Evolutionary conservation across 1,140 invertebrate species (phyloP).

Genomic region (Oedothorax gibbosus): DNA sequence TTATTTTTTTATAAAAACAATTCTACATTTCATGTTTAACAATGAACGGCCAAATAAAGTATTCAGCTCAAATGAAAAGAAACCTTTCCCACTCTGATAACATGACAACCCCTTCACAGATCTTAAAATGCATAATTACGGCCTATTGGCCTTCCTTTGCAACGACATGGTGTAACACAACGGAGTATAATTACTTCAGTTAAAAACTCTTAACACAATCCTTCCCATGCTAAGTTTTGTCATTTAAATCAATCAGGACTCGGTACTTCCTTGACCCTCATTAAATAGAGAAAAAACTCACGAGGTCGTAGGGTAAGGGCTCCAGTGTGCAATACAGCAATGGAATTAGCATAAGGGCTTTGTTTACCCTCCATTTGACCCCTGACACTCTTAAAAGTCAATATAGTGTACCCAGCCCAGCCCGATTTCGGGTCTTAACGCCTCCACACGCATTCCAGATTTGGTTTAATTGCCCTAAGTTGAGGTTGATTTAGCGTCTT

Average conservation of each 20-base stretch:
- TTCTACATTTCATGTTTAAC: too few species aligned
- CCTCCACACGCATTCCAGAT: background rate
- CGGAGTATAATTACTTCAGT: slow-evolving; percentile 20
- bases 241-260: slow-evolving; percentile 43
- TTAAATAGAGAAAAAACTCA: background rate
- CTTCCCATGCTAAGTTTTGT: slow-evolving; percentile 15
- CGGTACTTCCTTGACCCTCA: slow-evolving; percentile 27
- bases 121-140: slow-evolving; percentile 23
- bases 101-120: background rate
- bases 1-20: too few species aligned
- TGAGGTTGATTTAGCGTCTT: too few species aligned
- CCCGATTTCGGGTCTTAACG: background rate
- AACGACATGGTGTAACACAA: slow-evolving; percentile 9
- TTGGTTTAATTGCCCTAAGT: background rate
- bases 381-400: slow-evolving; percentile 14
- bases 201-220: background rate
- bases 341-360: slow-evolving; percentile 9
- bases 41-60: too few species aligned
- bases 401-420: background rate
- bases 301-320: background rate
- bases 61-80: background rate
- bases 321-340: background rate
- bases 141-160: background rate
- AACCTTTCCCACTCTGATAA: background rate
- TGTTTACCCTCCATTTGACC: slow-evolving; percentile 2